Evolutionary conservation across 2,113 vertebrate species (phyloP).

Genomic region (Urocynchramus pylzowi): DNA sequence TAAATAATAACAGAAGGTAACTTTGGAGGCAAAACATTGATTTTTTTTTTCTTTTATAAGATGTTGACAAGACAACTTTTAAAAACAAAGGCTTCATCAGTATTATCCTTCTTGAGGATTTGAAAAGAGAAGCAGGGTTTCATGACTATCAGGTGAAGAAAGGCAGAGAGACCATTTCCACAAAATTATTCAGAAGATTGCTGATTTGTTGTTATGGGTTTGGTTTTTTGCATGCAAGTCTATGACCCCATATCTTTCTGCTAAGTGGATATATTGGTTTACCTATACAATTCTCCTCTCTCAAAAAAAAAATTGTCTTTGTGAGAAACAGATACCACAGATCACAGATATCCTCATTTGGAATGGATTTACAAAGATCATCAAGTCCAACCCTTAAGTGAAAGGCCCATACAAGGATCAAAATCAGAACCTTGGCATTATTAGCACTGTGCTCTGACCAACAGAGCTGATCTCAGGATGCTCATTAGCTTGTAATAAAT

Average conservation of each 20-base stretch:
- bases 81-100: background rate
- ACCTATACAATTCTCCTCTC: background rate
- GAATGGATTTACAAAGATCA: background rate
- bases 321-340: background rate
- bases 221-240: background rate
- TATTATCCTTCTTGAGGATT: background rate
- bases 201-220: background rate
- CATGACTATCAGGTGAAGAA: background rate
- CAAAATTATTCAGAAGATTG: background rate
- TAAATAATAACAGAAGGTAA: background rate
- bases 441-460: background rate
- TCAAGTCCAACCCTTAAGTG: background rate
- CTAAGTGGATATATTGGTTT: background rate
- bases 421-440: background rate
- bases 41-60: background rate
- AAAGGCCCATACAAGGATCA: background rate
- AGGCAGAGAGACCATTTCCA: background rate
- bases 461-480: background rate
- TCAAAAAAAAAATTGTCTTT: background rate
- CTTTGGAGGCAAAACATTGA: background rate
- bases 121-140: background rate
- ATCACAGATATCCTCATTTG: background rate
- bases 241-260: background rate
- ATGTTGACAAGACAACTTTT: background rate
- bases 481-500: background rate